Percentiles rank a stretch among this genome's conserved stretches.
phyloP scores from a whole-genome alignment of 2,797 vertebrate genomes.

The Chelonia mydas region DNA sequence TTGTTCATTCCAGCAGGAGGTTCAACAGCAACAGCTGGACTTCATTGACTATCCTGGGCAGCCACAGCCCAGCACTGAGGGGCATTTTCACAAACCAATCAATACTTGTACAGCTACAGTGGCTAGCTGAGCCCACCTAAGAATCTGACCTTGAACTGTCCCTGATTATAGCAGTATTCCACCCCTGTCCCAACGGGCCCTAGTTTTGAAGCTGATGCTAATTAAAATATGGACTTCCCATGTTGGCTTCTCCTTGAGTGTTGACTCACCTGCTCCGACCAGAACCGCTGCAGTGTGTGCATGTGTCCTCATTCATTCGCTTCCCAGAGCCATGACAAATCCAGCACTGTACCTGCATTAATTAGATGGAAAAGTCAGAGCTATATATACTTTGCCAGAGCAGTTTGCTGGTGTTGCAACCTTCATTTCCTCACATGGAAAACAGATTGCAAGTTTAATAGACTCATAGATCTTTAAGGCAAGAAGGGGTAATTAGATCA shows the following conservation, averaged over 20 bases:
- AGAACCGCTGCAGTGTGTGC: constrained; percentile 32
- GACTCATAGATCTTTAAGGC: not conserved
- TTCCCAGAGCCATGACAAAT: constrained; percentile 56
- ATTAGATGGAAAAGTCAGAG: not conserved
- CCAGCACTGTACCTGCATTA: constrained; percentile 51
- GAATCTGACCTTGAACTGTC: fast-evolving
- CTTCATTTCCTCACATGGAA: not conserved
- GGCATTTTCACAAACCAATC: not conserved
- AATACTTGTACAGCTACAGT: not conserved
- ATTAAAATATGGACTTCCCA: fast-evolving
- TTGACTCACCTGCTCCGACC: constrained; percentile 26
- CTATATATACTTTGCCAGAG: not conserved
- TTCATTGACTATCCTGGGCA: not conserved
- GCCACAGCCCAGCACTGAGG: not conserved
- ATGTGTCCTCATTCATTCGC: not conserved
- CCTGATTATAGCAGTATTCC: not conserved
- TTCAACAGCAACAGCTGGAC: not conserved
- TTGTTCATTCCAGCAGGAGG: constrained; percentile 13
- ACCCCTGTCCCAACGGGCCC: fast-evolving
- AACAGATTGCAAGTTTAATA: not conserved
- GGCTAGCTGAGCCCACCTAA: fast-evolving
- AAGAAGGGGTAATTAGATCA: not conserved
- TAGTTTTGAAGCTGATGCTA: too few relatives aligned
- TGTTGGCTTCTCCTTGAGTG: fast-evolving
- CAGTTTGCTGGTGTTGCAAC: not conserved